Conservation (phyloP, 1,140 invertebrate species). For the Neomicropteryx cornuta region DNA sequence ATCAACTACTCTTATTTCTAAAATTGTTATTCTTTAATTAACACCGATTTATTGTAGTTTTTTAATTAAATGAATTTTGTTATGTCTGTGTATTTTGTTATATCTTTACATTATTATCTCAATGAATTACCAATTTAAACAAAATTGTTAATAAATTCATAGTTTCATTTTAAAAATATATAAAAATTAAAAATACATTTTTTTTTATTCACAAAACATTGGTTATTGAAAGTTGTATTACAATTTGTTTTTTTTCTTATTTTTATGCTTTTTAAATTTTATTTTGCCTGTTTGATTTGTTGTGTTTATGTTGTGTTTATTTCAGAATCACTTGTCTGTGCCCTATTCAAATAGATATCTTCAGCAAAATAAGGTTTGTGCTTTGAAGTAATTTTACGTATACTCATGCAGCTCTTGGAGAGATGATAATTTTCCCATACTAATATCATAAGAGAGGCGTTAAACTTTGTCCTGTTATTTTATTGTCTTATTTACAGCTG, state of each 20-base stretch:
- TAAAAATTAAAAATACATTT: too few species aligned
- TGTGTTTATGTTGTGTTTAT: slow-evolving; percentile 59
- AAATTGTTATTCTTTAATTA: too few species aligned
- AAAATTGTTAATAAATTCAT: not conserved
- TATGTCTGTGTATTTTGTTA: not conserved
- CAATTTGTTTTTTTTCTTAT: slow-evolving; percentile 33
- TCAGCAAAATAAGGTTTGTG: slow-evolving; percentile 67
- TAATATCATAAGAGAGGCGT: too few species aligned
- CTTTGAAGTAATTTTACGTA: too few species aligned
- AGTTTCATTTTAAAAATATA: too few species aligned
- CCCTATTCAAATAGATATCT: slow-evolving; percentile 74
- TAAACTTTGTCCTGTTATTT: too few species aligned
- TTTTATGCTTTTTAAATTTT: slow-evolving; percentile 44
- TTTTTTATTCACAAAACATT: too few species aligned
- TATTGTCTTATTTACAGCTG: too few species aligned
- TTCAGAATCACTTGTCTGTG: slow-evolving; percentile 80
- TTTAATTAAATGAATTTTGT: slow-evolving; percentile 3
- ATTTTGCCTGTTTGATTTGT: slow-evolving; percentile 48
- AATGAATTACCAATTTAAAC: not conserved
- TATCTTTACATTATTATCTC: not conserved
- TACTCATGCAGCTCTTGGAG: too few species aligned
- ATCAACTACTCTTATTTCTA: too few species aligned
- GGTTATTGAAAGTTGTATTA: too few species aligned
- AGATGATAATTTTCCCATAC: too few species aligned
- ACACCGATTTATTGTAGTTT: not conserved